Base-by-base conservation (phyloP, 2,888 invertebrate species). In the Chymomyza fuscimana region DNA sequence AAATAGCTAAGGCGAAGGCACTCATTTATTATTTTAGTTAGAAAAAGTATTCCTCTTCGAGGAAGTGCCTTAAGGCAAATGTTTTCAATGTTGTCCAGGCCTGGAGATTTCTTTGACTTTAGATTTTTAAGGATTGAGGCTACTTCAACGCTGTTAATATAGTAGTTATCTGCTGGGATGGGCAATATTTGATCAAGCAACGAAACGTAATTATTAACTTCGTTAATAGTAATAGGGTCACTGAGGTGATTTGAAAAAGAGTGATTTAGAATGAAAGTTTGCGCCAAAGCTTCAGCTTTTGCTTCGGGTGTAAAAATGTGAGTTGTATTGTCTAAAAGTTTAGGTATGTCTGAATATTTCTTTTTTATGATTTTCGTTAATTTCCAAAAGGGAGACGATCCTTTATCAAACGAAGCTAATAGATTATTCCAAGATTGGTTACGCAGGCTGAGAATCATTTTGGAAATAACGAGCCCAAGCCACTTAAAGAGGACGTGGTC, bases 381-480 rank as follows among this genome's bases (percentile, higher is more conserved):
- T 54, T 54, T 54, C 54, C 54, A 54, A 54, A 54, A 54, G 54
- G 54, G 54, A n/a, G 54, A 54, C 10, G 54, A 54, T 7, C 46
- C 46, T 46, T 46, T 46, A n/a, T 46, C 12, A 6, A 54, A n/a
- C 12, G 16, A 54, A 7, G 54, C 6, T 12, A 54, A 6, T 1
- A 54, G 16, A 54, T 54, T 54, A n/a, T 46, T 46, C 46, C 46
- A 46, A 15, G 46, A 46, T 46, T 46, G 10, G 46, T 46, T 46
- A 12, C 46, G 9, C 19, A 19, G 19, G 19, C 2, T 19, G 19
- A 19, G 19, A 19, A 19, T 19, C 19, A 19, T 19, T 19, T 46
- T 9, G 15, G 46, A 46, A 46, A 46, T 46, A 46, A 46, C 10
- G 9, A 12, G 16, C 10, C 16, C 2, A n/a, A 54, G 12, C 54